A percentile compares a stretch with the other conserved stretches of the same genome.
Conservation (phyloP, 1,140 invertebrate genomes). For the Drosophila orosa region DNA sequence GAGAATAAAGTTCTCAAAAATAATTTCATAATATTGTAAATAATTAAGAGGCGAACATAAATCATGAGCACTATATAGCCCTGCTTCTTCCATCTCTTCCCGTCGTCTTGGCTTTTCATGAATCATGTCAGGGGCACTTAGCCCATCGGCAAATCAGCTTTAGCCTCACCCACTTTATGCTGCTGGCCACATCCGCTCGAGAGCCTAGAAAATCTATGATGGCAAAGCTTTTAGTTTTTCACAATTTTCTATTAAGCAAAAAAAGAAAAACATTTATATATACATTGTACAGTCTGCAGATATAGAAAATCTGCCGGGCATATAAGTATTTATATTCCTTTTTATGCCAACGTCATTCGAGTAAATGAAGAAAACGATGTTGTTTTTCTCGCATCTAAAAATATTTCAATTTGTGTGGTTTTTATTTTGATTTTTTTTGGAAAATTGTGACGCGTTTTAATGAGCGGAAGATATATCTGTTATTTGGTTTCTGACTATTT, state of each 20-base stretch:
- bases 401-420: constrained; percentile 11
- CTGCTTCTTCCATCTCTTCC: neutral
- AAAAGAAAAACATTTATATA: constrained; percentile 29
- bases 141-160: constrained; percentile 45
- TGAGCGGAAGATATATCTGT: constrained; percentile 59
- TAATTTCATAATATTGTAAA: constrained; percentile 68
- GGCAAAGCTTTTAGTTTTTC: constrained; percentile 64
- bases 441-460: constrained; percentile 74
- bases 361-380: constrained; percentile 41
- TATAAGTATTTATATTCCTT: constrained; percentile 6
- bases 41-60: constrained; percentile 66
- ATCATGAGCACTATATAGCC: constrained; percentile 32
- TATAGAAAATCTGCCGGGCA: constrained; percentile 18
- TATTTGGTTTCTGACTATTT: constrained; percentile 24
- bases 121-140: constrained; percentile 80
- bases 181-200: constrained; percentile 36
- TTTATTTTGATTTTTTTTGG: constrained; percentile 22
- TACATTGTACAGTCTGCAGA: constrained; percentile 2
- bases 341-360: constrained; percentile 30
- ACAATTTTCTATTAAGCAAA: constrained; percentile 42
- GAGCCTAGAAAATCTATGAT: constrained; percentile 38
- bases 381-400: constrained; percentile 41
- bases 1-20: constrained; percentile 61
- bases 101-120: constrained; percentile 17
- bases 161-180: constrained; percentile 34